These are phyloP conservation scores for Molossus alvarezi DNA, from an alignment of 2,797 vertebrate genomes.

Conservation along the genomic window DNA sequence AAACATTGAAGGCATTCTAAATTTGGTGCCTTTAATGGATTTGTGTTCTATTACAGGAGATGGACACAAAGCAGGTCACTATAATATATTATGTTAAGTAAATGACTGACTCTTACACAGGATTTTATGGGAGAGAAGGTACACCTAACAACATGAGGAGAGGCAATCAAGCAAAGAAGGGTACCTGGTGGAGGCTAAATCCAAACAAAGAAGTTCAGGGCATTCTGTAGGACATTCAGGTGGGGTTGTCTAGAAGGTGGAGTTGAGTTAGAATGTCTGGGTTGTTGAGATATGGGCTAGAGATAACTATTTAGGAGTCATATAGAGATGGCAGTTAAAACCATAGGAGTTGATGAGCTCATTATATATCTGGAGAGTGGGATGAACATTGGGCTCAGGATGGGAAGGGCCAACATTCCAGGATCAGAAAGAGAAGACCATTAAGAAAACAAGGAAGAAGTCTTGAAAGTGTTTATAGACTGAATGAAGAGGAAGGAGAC, in stretches of 20 bases:
- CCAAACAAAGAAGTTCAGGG: background rate
- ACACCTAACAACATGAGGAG: background rate
- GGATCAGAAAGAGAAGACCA: background rate
- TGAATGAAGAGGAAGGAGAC: background rate
- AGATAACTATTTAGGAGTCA: background rate
- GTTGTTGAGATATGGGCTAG: background rate
- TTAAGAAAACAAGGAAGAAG: background rate
- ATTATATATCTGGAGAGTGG: background rate
- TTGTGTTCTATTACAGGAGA: background rate
- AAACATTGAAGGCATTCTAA: background rate
- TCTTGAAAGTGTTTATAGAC: background rate
- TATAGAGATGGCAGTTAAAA: background rate
- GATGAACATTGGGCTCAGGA: background rate
- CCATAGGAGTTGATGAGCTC: background rate
- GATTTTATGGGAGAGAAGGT: background rate
- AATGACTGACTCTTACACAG: background rate
- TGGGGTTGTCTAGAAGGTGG: background rate
- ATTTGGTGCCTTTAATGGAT: background rate
- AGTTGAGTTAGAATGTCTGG: background rate
- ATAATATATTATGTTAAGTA: background rate
- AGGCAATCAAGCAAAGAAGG: background rate
- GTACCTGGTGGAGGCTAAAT: background rate
- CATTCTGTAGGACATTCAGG: background rate
- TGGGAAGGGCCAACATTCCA: background rate
- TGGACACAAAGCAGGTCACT: background rate